Base-by-base conservation (phyloP, 2,888 invertebrate genomes). In the Xestia sexstrigata region DNA sequence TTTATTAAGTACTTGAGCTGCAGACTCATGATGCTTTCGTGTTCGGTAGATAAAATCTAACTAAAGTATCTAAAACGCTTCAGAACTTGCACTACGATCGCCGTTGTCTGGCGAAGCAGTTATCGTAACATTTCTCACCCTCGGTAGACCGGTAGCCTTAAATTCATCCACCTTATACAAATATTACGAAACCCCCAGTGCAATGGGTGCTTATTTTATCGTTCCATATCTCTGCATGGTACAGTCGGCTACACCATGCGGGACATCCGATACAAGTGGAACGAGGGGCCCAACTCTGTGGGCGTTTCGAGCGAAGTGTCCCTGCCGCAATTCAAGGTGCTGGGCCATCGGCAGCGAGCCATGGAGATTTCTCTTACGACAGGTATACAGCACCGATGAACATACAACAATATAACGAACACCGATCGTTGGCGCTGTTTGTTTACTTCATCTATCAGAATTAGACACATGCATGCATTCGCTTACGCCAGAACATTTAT, bases 171-270 rank as follows among this genome's bases (percentile, higher is more conserved):
- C 89, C 81, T 87, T 87, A 78, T 90, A 90, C 88, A 79, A 89
- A 87, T 91, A 87, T 90, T 87, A 82, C 66, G 87, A 96, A 96
- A 95, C 92, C 96, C 96, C 96, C 96, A 97, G 93, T 96, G 94
- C 92, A 92, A 96, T 96, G 97, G 96, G 96, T 93, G 95, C 94
- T 95, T 96, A 92, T 93, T 95, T 94, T 94, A 95, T 94, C 94
- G 93, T 94, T 95, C 90, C 95, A 94, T 95, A 95, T 96, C 90
- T 96, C 94, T 95, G 95, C 95, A 95, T 95, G 95, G 94, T 94
- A 97, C 98, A 99, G 99, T 99, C 98, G 99, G 99, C 97, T 99
- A 99, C 98, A 99, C 99, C 97, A 99, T 99, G 99, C 98, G 98
- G 97, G 99, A 99, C 98, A 99, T 99, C 97, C 98, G 98, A 95